Base-by-base conservation (phyloP, 2,797 vertebrate genomes). In the Pseudomugil tenellus region DNA sequence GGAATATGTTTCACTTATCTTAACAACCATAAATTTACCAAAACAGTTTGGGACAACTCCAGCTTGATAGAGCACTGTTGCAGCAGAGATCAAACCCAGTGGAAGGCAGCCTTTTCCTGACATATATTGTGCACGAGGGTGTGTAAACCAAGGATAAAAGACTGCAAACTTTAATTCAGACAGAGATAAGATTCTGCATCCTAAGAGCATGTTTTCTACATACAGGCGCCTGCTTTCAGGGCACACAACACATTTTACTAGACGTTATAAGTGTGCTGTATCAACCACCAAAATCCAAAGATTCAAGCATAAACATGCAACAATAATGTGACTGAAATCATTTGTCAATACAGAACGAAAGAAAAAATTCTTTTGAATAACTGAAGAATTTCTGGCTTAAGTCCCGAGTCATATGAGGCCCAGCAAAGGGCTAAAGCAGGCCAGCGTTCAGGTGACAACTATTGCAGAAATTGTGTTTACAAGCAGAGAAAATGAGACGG, bases 1-100 rank as follows among this genome's bases (percentile, higher is more conserved):
- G 86, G 87, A 61, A 53, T 76, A 66, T 72, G 79, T 87, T 83
- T 83, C 76, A 53, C 61, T 79, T 65, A 84, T 77, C 60, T 54
- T 72, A 84, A 86, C 76, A 89, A 81, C 35, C 23, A 4, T 58
- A 58, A 70, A 75, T 76, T 81, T 49, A 66, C 58, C 52, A 79
- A 78, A 84, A 86, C 70, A 77, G 35, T 54, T 70, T 64, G 48
- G 23, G 76, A 80, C 81, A 69, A 58, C 23, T 75, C 55, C 57
- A 63, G 74, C 84, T 67, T 68, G 55, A 83, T 80, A 64, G 11
- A 35, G 56, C 72, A 32, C 63, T 32, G 75, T 80, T 62, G 67
- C 1, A 2, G 21, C 16, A 21, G 8, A 29, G 74, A 75, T 83
- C 70, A 81, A 69, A 74, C 69, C 55, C 70, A 71, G 64, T 6